Evolutionary conservation across 2,888 invertebrate genomes (phyloP).

Genomic region (Ectobius pallidus): DNA sequence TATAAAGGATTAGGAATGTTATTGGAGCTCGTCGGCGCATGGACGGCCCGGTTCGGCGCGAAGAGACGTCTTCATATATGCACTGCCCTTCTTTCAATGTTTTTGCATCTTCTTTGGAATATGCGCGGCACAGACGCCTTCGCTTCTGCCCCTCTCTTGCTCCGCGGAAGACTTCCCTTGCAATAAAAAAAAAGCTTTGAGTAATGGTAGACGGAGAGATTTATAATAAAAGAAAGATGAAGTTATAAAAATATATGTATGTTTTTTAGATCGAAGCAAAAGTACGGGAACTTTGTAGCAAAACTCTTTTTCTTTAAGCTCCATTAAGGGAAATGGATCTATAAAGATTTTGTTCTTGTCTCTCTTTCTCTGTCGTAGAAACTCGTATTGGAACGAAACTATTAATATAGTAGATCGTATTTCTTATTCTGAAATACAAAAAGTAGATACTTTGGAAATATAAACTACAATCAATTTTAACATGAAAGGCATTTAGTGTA

Average conservation of each 20-base stretch:
- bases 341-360: not conserved
- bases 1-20: slow-evolving; percentile 39
- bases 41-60: not conserved
- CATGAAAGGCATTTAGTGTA: too few relatives aligned
- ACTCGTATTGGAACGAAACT: too few relatives aligned
- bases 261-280: not conserved
- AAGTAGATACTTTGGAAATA: too few relatives aligned
- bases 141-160: not conserved
- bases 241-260: not conserved
- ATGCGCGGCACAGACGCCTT: not conserved
- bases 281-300: too few relatives aligned
- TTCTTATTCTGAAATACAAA: too few relatives aligned
- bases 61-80: not conserved
- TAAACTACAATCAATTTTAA: too few relatives aligned
- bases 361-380: too few relatives aligned
- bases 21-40: slow-evolving; percentile 35
- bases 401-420: too few relatives aligned
- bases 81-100: slow-evolving; percentile 17
- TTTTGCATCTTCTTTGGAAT: slow-evolving; percentile 15
- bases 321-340: too few relatives aligned
- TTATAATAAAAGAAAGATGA: not conserved
- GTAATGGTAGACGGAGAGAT: slow-evolving; percentile 6
- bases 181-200: not conserved
- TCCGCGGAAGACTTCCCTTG: not conserved
- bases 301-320: not conserved